Evolutionary conservation across 2,113 vertebrate species (phyloP), one percentile per base, ranked within the genome.

Genomic region (Tetraodon nigroviridis): DNA sequence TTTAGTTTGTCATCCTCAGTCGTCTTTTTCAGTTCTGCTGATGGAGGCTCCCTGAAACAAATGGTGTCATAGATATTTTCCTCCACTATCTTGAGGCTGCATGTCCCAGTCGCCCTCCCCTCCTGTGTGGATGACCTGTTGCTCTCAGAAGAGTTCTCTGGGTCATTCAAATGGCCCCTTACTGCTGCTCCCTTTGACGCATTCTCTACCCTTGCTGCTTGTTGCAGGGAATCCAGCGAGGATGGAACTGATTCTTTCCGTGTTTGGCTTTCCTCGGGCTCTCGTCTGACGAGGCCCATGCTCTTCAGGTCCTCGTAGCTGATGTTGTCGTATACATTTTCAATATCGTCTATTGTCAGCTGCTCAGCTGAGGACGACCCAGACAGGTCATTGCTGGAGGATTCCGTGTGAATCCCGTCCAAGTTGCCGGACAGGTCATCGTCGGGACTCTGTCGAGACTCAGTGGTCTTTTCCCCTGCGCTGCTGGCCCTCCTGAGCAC

Each of bases 261-360:
- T 8, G 24, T 13, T 48, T 73, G 75, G 20, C 24, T 81, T 12
- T 85, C 75, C 56, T 89, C 92, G 1, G 55, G 73, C 18, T 94
- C 92, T 41, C 92, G 90, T 67, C 89, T 89, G 54, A 92, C 84
- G 0, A 95, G 86, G 49, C 94, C 93, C 94, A 98, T 95, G 48
- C 89, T 88, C 76, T 96, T 97, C n/a, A 98, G 86, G 83, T 98
- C 96, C 75, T 99, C 94, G 0, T 92, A 97, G 83, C 94, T 98
- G 70, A 99, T 96, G 67, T 99, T 99, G 69, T 99, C 96, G 69
- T 99, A 99, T 51, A 99, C 93, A 11, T 97, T 95, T 67, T 98
- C 93, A 45, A 96, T 90, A n/a, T 96, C 94, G 20, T 97, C 94
- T 0, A 94, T 64, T 0, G 93, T 94, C 67, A 99, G 63, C 81